phyloP scores from a whole-genome alignment of 2,888 invertebrate genomes.

The Lumbricus terrestris region DNA sequence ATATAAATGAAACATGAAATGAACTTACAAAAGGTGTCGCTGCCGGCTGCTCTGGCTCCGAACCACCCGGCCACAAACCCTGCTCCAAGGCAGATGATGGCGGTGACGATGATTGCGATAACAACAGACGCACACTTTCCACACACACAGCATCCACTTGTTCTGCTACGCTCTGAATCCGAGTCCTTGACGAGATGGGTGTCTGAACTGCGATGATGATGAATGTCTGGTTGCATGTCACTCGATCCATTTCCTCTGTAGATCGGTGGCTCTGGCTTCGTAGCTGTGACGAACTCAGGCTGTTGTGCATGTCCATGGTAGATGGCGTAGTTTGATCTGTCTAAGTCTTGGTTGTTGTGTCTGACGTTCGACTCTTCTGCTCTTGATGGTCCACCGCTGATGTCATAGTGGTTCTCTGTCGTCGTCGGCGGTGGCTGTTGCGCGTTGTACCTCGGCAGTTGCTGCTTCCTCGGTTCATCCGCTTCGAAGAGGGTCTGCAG shows the following conservation, averaged over 20 bases:
- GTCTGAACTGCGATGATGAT: background rate
- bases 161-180: background rate
- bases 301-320: background rate
- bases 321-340: background rate
- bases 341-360: background rate
- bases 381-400: background rate
- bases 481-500: conserved; percentile 6
- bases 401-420: background rate
- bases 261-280: background rate
- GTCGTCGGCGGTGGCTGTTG: too few species aligned
- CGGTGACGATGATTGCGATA: conserved; percentile 18
- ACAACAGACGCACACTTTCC: background rate
- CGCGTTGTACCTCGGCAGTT: background rate
- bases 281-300: background rate
- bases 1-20: background rate
- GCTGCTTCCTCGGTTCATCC: background rate
- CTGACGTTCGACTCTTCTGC: background rate
- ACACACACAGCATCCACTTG: background rate
- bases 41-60: background rate
- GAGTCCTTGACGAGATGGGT: background rate
- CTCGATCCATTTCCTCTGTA: background rate
- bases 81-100: conserved; percentile 20
- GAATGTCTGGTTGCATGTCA: background rate
- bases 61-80: conserved; percentile 22
- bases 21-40: background rate